These are phyloP conservation scores for Torymus auratus DNA, from an alignment of 2,888 invertebrate genomes.

Conservation along the genomic window DNA sequence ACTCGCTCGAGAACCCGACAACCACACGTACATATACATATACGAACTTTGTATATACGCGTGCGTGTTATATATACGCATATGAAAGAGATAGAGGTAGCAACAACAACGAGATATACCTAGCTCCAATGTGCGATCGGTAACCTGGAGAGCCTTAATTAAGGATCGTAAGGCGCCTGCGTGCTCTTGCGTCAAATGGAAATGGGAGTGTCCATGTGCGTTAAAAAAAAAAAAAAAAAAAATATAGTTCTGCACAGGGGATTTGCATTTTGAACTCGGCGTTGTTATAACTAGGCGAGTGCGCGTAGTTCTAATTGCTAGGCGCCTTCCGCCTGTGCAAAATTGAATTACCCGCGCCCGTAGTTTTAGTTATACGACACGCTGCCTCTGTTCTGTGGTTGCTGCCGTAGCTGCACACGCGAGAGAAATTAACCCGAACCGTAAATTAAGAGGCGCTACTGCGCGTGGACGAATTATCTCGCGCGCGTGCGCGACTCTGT, in stretches of 20 bases:
- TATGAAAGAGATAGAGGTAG: background rate
- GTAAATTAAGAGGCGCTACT: too few relatives aligned
- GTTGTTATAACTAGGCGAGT: background rate
- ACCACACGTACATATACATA: too few relatives aligned
- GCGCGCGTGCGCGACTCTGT: too few relatives aligned
- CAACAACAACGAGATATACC: conserved; percentile 1
- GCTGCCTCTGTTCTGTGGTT: too few relatives aligned
- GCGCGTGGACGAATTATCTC: too few relatives aligned
- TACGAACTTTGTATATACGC: too few relatives aligned
- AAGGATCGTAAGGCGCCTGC: conserved; percentile 32
- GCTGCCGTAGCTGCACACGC: too few relatives aligned
- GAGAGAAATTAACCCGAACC: too few relatives aligned
- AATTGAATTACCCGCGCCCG: conserved; percentile 4
- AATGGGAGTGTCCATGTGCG: conserved; percentile 42
- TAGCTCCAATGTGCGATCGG: conserved; percentile 1
- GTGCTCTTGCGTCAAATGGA: conserved; percentile 13
- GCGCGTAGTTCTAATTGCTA: background rate
- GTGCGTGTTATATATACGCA: too few relatives aligned
- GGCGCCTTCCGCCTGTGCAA: conserved; percentile 33
- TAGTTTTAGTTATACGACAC: too few relatives aligned
- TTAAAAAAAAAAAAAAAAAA: conserved; percentile 6
- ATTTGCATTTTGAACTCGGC: conserved; percentile 34
- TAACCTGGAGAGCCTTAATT: conserved; percentile 42
- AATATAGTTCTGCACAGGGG: background rate
- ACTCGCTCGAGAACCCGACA: background rate